Base-by-base conservation (phyloP, 2,888 invertebrate genomes). In the Pyrrhia umbra region DNA sequence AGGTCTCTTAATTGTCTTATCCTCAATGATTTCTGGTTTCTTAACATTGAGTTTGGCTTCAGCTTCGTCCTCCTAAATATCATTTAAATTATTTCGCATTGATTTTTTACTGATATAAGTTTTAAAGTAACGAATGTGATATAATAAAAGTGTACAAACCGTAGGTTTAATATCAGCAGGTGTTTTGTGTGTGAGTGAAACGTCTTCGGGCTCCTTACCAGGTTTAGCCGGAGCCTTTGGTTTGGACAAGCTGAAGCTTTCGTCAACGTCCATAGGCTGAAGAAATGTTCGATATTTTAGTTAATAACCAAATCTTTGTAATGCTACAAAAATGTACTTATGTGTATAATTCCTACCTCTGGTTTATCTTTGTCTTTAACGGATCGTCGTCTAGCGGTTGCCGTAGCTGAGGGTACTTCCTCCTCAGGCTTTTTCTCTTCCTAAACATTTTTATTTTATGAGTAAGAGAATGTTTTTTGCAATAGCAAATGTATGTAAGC, bases 101-200 rank as follows among this genome's bases (percentile, higher is more conserved):
- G 18, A 0, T 15, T n/a, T 65, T 16, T 10, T 6, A 30, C 5
- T 27, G n/a, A 16, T 20, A 45, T 13, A 50, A 27, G 25, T 18
- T 20, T 2, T 18, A n/a, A 13, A n/a, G 6, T 9, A 10, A 51
- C 23, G 6, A 15, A 13, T 20, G 5, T 18, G 23, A 20, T 18
- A 51, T 0, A 15, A 56, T 23, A 1, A 47, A 45, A 61, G 18
- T 65, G 34, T 92, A 94, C 94, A 60, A 87, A 95, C 95, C 95
- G 95, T 94, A 21, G 90, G 94, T 75, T 84, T 91, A 57, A 88
- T 93, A 80, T 94, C 92, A 59, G 94, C 90, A 20, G 94, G 94
- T 84, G 93, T 94, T 90, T 93, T 95, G 80, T 95, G 95, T 87
- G 93, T 93, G 39, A 94, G 90, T 54, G 93, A 91, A 70, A 94